Evolutionary conservation across 2,888 invertebrate species (phyloP).

Genomic region (Hypselothyrea guttata): DNA sequence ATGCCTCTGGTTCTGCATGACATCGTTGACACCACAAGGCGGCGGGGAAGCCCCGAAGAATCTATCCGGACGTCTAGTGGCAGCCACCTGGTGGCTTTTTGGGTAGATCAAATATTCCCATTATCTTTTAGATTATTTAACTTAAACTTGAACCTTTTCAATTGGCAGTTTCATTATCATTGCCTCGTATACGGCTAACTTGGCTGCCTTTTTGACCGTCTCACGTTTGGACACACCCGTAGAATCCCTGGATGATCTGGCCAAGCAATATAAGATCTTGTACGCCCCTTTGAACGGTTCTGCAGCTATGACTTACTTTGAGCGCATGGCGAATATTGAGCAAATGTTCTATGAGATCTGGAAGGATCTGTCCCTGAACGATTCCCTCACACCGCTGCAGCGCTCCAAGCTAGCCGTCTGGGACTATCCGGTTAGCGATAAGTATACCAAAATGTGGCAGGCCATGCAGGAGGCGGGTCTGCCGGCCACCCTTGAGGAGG

Average conservation of each 20-base stretch:
- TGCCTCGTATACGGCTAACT: constrained; percentile 98
- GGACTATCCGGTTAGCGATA: constrained; percentile 99
- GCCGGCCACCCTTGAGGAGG: constrained; percentile 90
- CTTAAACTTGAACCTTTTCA: background rate
- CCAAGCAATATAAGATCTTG: constrained; percentile 97
- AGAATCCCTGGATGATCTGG: constrained; percentile 95
- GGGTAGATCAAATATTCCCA: constrained; percentile 84
- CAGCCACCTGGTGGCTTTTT: constrained; percentile 99
- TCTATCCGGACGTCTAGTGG: constrained; percentile 95
- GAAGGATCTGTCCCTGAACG: constrained; percentile 98
- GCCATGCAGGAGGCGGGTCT: constrained; percentile 94
- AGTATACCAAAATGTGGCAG: constrained; percentile 99
- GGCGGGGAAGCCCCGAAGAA: constrained; percentile 98
- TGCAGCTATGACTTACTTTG: constrained; percentile 95
- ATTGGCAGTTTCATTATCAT: constrained; percentile 93
- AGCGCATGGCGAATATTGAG: constrained; percentile 98
- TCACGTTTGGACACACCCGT: constrained; percentile 96
- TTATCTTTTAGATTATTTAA: too few species aligned
- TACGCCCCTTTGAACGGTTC: constrained; percentile 96
- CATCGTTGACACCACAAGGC: constrained; percentile 96
- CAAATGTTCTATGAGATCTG: constrained; percentile 98
- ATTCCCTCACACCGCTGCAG: constrained; percentile 94
- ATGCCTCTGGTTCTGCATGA: constrained; percentile 99
- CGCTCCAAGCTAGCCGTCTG: constrained; percentile 97
- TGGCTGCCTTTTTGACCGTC: constrained; percentile 98